Evolutionary conservation across 2,113 vertebrate species (phyloP), one percentile per base, ranked within the genome.

Genomic region (Taxidea taxus): DNA sequence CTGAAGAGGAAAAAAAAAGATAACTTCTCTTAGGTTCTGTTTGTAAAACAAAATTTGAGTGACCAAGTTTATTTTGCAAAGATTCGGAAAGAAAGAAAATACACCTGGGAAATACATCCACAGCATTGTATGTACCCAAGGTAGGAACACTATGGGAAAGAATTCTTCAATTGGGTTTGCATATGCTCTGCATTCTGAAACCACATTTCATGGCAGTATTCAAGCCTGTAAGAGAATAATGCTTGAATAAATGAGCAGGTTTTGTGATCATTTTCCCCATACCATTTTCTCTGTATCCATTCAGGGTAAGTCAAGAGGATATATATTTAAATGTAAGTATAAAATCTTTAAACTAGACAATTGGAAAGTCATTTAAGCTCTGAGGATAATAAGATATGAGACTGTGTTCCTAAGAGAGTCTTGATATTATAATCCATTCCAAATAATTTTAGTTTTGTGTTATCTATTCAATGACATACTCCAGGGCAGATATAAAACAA

Each of bases 301-400:
- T 93, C 23, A 85, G 39, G n/a, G 10, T 21, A 93, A 92, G 60
- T 81, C 89, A 97, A 93, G 70, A 92, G 51, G 49, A 39, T 85
- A 72, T 44, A 66, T 54, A 87, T 95, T 91, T 96, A 90, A 91
- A 44, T 95, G 70, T 64, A 62, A 56, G 31, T 75, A 56, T 87
- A 70, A 95, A 96, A 90, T 72, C 87, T 74, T 91, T 68, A 88
- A 96, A 34, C 31, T 77, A 90, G n/a, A 86, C 87, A 95, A 85
- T 82, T 93, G 37, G 44, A 93, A 94, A 91, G 56, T 96, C n/a
- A 34, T 92, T 83, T 82, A 78, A 75, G 87, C 34, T 77, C 51
- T 66, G 31, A 95, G 20, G 18, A 87, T 95, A 89, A n/a, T 68
- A 89, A 96, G 23, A 87, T 31, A 54, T 20, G 72, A 89, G 74